Conservation (phyloP, 2,888 invertebrate species). For the Calameuta filiformis region DNA sequence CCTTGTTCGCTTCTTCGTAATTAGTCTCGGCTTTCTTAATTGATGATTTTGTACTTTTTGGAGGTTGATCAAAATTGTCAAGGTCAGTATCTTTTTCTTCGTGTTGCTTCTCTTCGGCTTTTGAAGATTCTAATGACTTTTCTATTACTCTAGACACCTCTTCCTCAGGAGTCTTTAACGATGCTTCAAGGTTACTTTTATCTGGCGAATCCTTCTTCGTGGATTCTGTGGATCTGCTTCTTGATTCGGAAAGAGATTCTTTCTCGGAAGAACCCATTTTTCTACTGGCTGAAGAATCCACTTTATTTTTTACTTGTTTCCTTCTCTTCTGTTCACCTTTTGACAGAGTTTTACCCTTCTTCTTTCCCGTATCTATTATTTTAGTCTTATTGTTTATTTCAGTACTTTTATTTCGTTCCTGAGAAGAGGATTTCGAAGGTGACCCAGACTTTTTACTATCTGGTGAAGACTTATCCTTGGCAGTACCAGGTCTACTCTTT, state of each 20-base stretch:
- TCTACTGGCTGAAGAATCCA: not conserved
- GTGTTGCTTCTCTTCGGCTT: not conserved
- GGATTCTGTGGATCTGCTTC: not conserved
- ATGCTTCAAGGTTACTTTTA: not conserved
- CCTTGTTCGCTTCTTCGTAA: not conserved
- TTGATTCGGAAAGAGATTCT: not conserved
- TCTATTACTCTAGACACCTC: not conserved
- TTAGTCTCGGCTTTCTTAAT: not conserved
- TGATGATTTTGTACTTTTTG: not conserved
- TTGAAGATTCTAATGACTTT: not conserved
- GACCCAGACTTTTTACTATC: conserved; percentile 8
- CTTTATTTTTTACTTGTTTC: not conserved
- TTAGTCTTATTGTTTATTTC: not conserved
- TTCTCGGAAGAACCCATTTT: not conserved
- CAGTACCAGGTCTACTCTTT: conserved; percentile 13
- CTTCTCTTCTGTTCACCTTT: not conserved
- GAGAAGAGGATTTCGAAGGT: not conserved
- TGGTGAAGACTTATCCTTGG: conserved; percentile 8
- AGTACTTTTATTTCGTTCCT: not conserved
- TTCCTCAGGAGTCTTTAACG: not conserved
- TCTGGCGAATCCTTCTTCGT: not conserved
- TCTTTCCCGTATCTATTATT: conserved; percentile 6
- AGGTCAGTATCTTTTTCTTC: conserved; percentile 10
- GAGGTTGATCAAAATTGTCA: not conserved
- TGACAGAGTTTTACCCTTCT: conserved; percentile 18